A percentile compares a stretch with the other conserved stretches of the same genome.
These are phyloP conservation scores for Pseudochaenichthys georgianus DNA, from an alignment of 2,797 vertebrate genomes.

Conservation along the genomic window DNA sequence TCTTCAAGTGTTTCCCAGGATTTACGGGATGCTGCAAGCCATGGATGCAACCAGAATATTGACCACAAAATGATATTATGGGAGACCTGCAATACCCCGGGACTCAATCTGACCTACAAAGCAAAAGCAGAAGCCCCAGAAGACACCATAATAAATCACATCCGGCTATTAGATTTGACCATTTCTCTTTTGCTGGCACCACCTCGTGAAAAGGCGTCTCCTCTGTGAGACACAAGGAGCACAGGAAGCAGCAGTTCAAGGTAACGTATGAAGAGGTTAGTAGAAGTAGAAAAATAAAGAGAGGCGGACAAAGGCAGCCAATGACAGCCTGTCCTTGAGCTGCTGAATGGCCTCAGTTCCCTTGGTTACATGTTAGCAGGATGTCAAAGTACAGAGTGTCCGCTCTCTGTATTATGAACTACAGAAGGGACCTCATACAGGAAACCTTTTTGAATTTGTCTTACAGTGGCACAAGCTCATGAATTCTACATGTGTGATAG, in stretches of 20 bases:
- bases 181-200: neutral
- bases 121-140: neutral
- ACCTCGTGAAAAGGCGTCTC: neutral
- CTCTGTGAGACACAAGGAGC: neutral
- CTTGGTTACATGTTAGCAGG: constrained; percentile 68
- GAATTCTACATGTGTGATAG: constrained; percentile 61
- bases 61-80: neutral
- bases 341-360: constrained; percentile 41
- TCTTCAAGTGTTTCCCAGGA: too few species aligned
- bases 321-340: constrained; percentile 33
- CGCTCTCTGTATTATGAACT: constrained; percentile 26
- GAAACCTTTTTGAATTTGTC: constrained; percentile 61
- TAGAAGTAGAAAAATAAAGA: neutral
- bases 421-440: constrained; percentile 32
- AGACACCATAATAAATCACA: constrained; percentile 26
- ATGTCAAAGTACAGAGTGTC: constrained; percentile 33
- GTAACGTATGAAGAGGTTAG: constrained; percentile 12
- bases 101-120: constrained; percentile 36
- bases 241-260: neutral
- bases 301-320: constrained; percentile 23
- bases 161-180: constrained; percentile 11
- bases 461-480: constrained; percentile 48
- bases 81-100: neutral
- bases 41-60: too few species aligned
- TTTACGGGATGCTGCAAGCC: too few species aligned